Evolutionary conservation across 2,888 invertebrate species (phyloP).

Genomic region (Hyposoter didymator): DNA sequence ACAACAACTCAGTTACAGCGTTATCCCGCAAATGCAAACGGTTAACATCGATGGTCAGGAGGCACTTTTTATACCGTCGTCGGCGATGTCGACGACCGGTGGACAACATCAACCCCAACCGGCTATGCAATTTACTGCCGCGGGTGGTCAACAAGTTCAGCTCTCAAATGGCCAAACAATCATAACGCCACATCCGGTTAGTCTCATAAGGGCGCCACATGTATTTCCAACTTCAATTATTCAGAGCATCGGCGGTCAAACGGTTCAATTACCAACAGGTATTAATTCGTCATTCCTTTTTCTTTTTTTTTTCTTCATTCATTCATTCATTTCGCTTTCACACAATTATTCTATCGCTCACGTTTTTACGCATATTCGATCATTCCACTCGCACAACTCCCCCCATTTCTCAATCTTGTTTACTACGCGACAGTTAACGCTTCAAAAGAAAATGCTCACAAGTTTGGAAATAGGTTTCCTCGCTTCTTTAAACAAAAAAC

Average conservation of each 20-base stretch:
- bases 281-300: slow-evolving; percentile 45
- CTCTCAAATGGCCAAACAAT: slow-evolving; percentile 84
- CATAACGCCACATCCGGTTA: slow-evolving; percentile 84
- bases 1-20: slow-evolving; percentile 85
- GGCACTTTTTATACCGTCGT: slow-evolving; percentile 95
- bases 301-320: neutral
- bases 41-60: slow-evolving; percentile 97
- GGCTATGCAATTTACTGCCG: slow-evolving; percentile 82
- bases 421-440: neutral
- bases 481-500: neutral
- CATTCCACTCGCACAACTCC: neutral
- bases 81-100: slow-evolving; percentile 86
- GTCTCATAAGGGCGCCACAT: slow-evolving; percentile 89
- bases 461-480: neutral
- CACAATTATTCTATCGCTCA: neutral
- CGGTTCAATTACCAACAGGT: slow-evolving; percentile 89
- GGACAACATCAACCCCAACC: slow-evolving; percentile 84
- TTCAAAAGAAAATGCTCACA: neutral
- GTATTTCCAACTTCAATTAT: slow-evolving; percentile 89
- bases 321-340: neutral
- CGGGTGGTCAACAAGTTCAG: slow-evolving; percentile 83
- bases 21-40: slow-evolving; percentile 94
- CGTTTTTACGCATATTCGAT: neutral
- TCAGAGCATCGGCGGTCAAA: slow-evolving; percentile 88
- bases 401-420: too few relatives aligned